These are phyloP conservation scores for Toxonevra muliebris DNA, from an alignment of 2,888 invertebrate species.

Conservation along the genomic window DNA sequence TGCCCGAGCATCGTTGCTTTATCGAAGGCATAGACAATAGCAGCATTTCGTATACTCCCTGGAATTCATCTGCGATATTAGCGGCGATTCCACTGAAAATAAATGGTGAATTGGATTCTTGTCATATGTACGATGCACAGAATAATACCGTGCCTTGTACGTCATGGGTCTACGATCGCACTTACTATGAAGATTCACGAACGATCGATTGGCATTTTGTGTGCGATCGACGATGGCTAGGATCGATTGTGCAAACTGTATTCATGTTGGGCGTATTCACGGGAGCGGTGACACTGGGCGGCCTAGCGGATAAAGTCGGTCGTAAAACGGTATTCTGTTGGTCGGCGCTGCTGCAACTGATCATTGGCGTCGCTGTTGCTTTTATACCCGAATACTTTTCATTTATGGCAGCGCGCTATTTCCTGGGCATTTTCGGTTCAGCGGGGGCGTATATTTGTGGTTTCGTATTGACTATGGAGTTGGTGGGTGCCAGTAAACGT, in stretches of 20 bases:
- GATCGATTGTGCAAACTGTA: constrained; percentile 78
- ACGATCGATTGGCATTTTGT: constrained; percentile 86
- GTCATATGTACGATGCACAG: constrained; percentile 67
- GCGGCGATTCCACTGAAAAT: constrained; percentile 69
- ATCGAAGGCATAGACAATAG: constrained; percentile 68
- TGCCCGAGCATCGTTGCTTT: constrained; percentile 75
- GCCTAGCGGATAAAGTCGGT: constrained; percentile 82
- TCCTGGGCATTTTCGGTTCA: constrained; percentile 84
- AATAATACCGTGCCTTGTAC: constrained; percentile 66
- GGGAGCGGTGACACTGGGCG: constrained; percentile 81
- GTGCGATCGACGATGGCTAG: constrained; percentile 82
- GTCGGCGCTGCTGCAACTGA: constrained; percentile 77
- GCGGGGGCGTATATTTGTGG: constrained; percentile 72
- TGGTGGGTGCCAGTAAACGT: constrained; percentile 81
- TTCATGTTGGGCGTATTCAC: constrained; percentile 83
- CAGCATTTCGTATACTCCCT: constrained; percentile 66
- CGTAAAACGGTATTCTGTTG: constrained; percentile 82
- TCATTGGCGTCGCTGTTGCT: constrained; percentile 77
- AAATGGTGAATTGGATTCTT: constrained; percentile 72
- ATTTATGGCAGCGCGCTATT: constrained; percentile 73
- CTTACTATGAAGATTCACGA: constrained; percentile 77
- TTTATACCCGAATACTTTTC: constrained; percentile 81
- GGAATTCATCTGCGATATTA: constrained; percentile 69
- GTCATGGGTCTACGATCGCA: constrained; percentile 77
- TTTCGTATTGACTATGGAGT: constrained; percentile 77